Evolutionary conservation across 64 coral and sea anemone genomes (phyloP).

Genomic region (Acropora yongei): DNA sequence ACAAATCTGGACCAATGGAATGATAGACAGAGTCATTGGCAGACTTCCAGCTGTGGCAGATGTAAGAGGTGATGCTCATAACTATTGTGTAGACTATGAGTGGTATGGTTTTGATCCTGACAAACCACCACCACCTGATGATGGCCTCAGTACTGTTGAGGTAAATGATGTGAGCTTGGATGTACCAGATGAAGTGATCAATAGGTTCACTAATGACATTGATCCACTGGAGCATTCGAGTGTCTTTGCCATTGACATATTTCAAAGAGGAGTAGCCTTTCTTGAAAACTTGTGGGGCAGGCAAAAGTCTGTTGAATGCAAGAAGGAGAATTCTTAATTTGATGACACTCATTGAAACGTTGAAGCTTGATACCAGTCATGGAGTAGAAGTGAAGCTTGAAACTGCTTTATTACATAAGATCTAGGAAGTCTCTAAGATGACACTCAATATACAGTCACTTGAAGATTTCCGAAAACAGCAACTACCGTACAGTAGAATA

Average conservation of each 20-base stretch:
- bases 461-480: too few relatives aligned
- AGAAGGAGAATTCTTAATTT: too few relatives aligned
- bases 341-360: too few relatives aligned
- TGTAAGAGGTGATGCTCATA: neutral
- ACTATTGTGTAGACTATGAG: neutral
- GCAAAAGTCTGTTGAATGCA: too few relatives aligned
- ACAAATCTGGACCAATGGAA: slow-evolving; percentile 11
- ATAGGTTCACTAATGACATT: neutral
- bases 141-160: neutral
- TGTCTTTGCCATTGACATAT: neutral
- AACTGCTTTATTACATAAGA: too few relatives aligned
- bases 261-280: too few relatives aligned
- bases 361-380: too few relatives aligned
- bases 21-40: neutral
- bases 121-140: neutral
- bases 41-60: neutral
- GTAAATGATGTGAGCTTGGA: neutral
- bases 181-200: neutral
- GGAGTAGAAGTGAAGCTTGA: too few relatives aligned
- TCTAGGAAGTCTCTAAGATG: too few relatives aligned
- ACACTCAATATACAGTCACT: too few relatives aligned
- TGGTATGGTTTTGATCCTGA: neutral
- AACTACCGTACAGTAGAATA: too few relatives aligned
- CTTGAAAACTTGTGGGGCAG: too few relatives aligned
- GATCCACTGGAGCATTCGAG: neutral